Conservation (phyloP, 2,113 vertebrate species). For the Chionodraco myersi region DNA sequence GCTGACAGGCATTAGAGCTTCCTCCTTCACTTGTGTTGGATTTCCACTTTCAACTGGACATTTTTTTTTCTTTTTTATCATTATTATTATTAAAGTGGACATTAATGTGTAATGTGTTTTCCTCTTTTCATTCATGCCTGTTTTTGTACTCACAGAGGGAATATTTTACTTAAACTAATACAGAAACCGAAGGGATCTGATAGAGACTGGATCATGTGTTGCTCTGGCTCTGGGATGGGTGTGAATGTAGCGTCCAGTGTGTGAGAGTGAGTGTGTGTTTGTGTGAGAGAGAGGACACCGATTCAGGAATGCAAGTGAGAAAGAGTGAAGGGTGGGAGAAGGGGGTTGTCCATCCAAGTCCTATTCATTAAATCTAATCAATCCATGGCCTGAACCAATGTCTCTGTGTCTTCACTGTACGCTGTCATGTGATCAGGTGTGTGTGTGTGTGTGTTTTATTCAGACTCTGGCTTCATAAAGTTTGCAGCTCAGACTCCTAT, state of each 20-base stretch:
- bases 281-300: conserved; percentile 64
- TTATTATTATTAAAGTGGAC: conserved; percentile 67
- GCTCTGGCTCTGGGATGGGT: conserved; percentile 57
- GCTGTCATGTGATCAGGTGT: neutral
- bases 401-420: conserved; percentile 63
- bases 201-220: conserved; percentile 66
- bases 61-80: conserved; percentile 41
- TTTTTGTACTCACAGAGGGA: conserved; percentile 70
- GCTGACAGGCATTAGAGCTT: conserved; percentile 60
- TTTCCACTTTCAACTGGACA: conserved; percentile 44
- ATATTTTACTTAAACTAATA: conserved; percentile 72
- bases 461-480: conserved; percentile 3
- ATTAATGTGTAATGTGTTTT: conserved; percentile 56
- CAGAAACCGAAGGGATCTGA: conserved; percentile 54
- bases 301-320: conserved; percentile 70
- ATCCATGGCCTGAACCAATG: conserved; percentile 64
- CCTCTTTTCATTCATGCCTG: conserved; percentile 63
- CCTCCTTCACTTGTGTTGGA: conserved; percentile 54
- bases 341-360: conserved; percentile 62
- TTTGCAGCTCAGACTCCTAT: too few relatives aligned
- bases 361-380: conserved; percentile 83
- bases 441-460: too few relatives aligned
- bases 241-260: conserved; percentile 68
- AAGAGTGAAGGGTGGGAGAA: conserved; percentile 12
- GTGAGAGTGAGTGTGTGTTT: conserved; percentile 7